Conservation (phyloP, 2,113 vertebrate species). For the Stomatorhinus ivindoensis region DNA sequence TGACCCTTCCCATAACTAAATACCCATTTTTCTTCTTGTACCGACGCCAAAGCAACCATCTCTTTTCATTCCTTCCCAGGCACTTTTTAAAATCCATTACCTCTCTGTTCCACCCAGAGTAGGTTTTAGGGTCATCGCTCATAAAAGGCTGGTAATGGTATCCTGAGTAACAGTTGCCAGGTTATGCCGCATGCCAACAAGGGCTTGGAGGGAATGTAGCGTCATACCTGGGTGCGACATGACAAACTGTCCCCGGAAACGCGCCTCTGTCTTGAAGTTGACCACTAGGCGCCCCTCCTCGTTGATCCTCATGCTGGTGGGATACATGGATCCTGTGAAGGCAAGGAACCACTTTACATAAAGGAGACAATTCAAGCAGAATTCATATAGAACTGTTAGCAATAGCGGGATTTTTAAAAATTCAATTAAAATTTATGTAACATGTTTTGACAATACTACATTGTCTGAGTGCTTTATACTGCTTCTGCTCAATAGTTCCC, state of each 20-base stretch:
- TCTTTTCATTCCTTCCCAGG: background rate
- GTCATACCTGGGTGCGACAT: conserved; percentile 64
- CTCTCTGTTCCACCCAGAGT: conserved; percentile 20
- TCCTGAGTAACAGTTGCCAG: conserved; percentile 22
- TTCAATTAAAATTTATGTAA: background rate
- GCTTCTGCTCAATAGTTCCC: background rate
- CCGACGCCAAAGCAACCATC: background rate
- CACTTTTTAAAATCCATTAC: background rate
- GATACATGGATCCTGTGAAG: conserved; percentile 59
- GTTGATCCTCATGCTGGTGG: conserved; percentile 63
- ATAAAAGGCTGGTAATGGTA: conserved; percentile 47
- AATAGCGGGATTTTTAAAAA: background rate
- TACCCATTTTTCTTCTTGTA: background rate
- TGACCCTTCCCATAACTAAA: background rate
- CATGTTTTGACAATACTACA: background rate
- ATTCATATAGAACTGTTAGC: background rate
- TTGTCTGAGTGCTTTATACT: background rate
- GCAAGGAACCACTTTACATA: background rate
- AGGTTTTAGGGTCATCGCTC: conserved; percentile 39
- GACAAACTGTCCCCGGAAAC: conserved; percentile 64
- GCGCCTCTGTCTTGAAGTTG: conserved; percentile 61
- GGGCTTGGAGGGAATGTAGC: background rate
- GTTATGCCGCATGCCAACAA: conserved; percentile 37
- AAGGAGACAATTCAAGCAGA: background rate
- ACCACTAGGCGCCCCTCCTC: conserved; percentile 61